Base-by-base conservation (phyloP, 2,888 invertebrate species). In the Drosophila paranaensis region DNA sequence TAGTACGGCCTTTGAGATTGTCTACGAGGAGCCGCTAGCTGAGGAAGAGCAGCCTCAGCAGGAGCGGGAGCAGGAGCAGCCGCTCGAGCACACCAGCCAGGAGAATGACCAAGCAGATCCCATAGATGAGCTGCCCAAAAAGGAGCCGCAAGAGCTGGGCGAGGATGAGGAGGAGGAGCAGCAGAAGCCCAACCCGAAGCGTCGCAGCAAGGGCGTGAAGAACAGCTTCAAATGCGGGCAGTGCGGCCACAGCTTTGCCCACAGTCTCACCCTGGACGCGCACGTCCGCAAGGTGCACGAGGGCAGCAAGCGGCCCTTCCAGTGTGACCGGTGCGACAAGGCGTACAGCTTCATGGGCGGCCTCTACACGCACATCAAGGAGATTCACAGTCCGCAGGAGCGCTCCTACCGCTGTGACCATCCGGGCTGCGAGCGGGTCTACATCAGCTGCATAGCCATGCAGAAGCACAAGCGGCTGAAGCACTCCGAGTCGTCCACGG, bases 401-500 rank as follows among this genome's bases (percentile, higher is more conserved):
- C 90, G 91, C 1, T 84, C 88, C 0, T 88, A 91, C 69, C 60
- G 84, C 37, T 92, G 92, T 45, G 88, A 85, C 35, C 77, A 89
- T 37, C 73, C 83, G 0, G 91, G 85, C 56, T 92, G 92, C 60
- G 89, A 81, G 3, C 91, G 91, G 42, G 74, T 91, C 30, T 92
- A 92, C 60, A 91, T 89, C 46, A 92, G 91, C 39, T 81, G 81
- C 37, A 88, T 91, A 43, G 90, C 92, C n/a, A 81, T 92, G 71
- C 90, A 90, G 39, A 91, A 91, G 25, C 92, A 92, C 70, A 91
- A 91, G 30, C 90, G 92, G 0, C 78, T 91, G 4, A 92, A 92
- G 64, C 92, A 92, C 73, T 53, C 48, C 66, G 35, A 65, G 20
- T 3, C 76, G 60, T 45, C 65, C 3, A 0, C 54, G 11, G 65